Evolutionary conservation across 2,888 invertebrate species (phyloP).

Genomic region (Drosophila meridiana): DNA sequence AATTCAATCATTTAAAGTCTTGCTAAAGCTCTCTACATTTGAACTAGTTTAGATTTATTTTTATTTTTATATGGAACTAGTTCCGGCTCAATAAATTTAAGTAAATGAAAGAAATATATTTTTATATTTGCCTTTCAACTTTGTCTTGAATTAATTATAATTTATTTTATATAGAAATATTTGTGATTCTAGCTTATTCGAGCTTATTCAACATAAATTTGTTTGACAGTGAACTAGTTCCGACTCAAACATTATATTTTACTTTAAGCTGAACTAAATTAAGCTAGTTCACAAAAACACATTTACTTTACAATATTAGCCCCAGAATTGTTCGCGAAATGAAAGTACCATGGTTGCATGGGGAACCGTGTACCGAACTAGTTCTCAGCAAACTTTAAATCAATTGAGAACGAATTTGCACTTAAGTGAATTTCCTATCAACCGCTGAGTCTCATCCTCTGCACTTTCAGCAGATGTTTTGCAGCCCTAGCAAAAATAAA

Average conservation of each 20-base stretch:
- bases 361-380: background rate
- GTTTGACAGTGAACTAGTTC: background rate
- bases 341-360: too few relatives aligned
- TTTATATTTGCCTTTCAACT: too few relatives aligned
- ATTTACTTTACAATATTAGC: background rate
- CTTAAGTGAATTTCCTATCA: background rate
- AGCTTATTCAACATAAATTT: too few relatives aligned
- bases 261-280: background rate
- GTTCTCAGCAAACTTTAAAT: background rate
- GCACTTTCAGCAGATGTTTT: conserved; percentile 19
- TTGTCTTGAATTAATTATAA: too few relatives aligned
- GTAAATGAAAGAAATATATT: too few relatives aligned
- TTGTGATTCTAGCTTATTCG: too few relatives aligned
- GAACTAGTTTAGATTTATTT: background rate
- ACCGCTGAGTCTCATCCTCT: background rate
- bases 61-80: background rate
- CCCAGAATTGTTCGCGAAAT: background rate
- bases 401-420: background rate
- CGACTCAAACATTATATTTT: background rate
- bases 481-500: conserved; percentile 38
- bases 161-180: too few relatives aligned
- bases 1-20: background rate
- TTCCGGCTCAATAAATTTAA: background rate
- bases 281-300: background rate
- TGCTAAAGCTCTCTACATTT: background rate